A percentile compares a stretch with the other conserved stretches of the same genome.
These are phyloP conservation scores for Anhinga anhinga DNA, from an alignment of 2,113 vertebrate genomes.

Conservation along the genomic window DNA sequence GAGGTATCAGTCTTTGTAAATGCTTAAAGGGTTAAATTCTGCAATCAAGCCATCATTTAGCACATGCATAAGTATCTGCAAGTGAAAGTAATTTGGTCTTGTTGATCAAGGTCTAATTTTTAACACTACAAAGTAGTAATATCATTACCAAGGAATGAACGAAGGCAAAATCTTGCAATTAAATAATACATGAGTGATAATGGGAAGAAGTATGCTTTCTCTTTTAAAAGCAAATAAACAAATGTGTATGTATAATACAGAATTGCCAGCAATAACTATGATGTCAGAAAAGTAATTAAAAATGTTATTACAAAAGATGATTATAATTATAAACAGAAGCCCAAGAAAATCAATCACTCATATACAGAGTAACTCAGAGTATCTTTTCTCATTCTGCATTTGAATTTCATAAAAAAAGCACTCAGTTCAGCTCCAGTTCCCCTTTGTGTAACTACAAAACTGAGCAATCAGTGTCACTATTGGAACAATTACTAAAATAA, in stretches of 20 bases:
- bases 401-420: not conserved
- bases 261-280: not conserved
- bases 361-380: not conserved
- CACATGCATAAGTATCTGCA: not conserved
- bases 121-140: not conserved
- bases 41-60: not conserved
- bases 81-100: not conserved
- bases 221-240: not conserved
- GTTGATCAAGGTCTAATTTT: not conserved
- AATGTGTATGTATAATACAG: not conserved
- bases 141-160: not conserved
- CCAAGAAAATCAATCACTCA: not conserved
- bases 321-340: not conserved
- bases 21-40: not conserved
- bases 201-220: not conserved
- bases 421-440: not conserved
- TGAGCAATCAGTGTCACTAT: slow-evolving; percentile 6
- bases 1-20: not conserved
- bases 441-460: not conserved
- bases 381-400: not conserved
- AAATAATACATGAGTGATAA: not conserved
- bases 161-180: not conserved
- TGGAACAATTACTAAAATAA: slow-evolving; percentile 30
- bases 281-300: not conserved
- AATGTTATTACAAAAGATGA: not conserved